Evolutionary conservation across 2,888 invertebrate species (phyloP), one percentile per base, ranked within the genome.

Genomic region (Meandrusa payeni): DNA sequence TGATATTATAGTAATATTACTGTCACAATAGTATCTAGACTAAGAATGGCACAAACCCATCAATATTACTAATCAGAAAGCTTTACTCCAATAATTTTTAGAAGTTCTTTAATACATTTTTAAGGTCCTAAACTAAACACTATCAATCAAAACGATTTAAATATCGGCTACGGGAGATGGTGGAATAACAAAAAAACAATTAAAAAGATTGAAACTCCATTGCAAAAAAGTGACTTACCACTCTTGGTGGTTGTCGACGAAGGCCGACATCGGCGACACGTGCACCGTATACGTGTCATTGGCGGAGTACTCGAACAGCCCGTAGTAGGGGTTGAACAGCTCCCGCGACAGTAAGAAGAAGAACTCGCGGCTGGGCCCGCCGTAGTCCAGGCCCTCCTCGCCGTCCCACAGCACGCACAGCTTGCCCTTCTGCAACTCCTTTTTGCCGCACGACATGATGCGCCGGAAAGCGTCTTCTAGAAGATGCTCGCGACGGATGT

Each of bases 321-420:
- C 98, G 64, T 99, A 98, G 79, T 98, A 98, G 0, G 99, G 99
- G 89, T 99, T 98, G 87, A 99, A 99, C 5, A 99, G 90, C 74
- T 99, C 97, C 39, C 98, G 90, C 0, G 98, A 98, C n/a, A 99
- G 89, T 15, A 99, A 91, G 81, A 98, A 98, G 91, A 99, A 99
- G 87, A 99, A 98, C 85, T 99, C 99, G 15, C 98, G 90, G 5
- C 97, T 97, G 1, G 98, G 98, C 0, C 99, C 99, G 28, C 99
- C 98, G 77, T 99, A 99, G 87, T 99, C 99, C 46, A 99, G 85
- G 17, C 98, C 98, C 74, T 98, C 98, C 73, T 99, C 99, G 36
- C 97, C 97, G 69, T 95, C 95, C 91, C 95, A 96, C 5, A 96
- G 92, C 10, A 99, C 97, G 64, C 97, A 97, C 17, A 99, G 89